Percentiles rank a stretch among this genome's conserved stretches.
Evolutionary conservation across 2,888 invertebrate genomes (phyloP).

Genomic region (Nephrotoma guestfalica): DNA sequence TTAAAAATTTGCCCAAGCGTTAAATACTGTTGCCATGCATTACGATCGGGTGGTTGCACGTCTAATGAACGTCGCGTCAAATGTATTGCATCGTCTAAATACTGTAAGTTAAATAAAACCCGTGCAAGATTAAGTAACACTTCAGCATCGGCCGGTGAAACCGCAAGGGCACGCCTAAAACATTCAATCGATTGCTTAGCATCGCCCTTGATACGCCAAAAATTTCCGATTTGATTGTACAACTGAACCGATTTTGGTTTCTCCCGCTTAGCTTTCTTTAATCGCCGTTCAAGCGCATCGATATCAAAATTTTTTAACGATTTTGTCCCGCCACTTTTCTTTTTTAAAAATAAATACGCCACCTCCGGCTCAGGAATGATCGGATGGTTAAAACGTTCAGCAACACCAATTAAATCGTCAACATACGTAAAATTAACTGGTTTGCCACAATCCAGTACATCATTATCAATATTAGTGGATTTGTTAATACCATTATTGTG

Average conservation of each 20-base stretch:
- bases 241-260: conserved; percentile 72
- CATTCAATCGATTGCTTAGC: conserved; percentile 79
- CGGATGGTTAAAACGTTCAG: conserved; percentile 68
- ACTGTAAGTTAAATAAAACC: conserved; percentile 72
- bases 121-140: conserved; percentile 71
- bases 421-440: conserved; percentile 79
- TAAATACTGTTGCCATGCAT: conserved; percentile 84
- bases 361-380: conserved; percentile 74
- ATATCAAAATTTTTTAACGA: conserved; percentile 55
- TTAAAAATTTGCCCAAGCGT: conserved; percentile 84
- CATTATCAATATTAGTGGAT: conserved; percentile 33
- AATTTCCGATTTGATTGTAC: conserved; percentile 84
- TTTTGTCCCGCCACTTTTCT: conserved; percentile 34
- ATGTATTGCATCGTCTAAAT: conserved; percentile 80
- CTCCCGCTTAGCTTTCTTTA: conserved; percentile 66
- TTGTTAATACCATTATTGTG: conserved; percentile 29
- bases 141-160: conserved; percentile 77
- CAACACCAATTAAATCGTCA: conserved; percentile 74
- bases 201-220: conserved; percentile 81
- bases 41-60: conserved; percentile 69
- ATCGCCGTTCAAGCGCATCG: conserved; percentile 52
- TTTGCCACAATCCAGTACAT: conserved; percentile 66
- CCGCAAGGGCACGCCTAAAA: conserved; percentile 69
- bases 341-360: conserved; percentile 54
- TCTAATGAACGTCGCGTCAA: conserved; percentile 72